Conservation (phyloP, 2,113 vertebrate genomes). For the Tylochromis polylepis region DNA sequence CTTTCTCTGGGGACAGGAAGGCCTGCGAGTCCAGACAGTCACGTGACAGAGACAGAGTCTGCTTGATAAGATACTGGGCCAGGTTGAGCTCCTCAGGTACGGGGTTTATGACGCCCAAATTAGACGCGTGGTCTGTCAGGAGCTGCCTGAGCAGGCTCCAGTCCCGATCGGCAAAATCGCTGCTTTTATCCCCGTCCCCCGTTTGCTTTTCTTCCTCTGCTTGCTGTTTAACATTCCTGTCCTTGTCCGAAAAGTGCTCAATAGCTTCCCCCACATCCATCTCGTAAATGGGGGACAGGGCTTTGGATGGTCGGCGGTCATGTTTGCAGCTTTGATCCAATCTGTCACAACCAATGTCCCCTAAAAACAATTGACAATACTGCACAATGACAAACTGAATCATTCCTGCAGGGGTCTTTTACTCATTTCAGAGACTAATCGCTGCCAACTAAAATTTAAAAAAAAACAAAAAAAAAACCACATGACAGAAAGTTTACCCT, state of each 20-base stretch:
- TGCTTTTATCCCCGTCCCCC: constrained; percentile 61
- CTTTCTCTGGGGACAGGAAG: constrained; percentile 81
- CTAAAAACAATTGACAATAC: constrained; percentile 99
- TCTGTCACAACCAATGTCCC: constrained; percentile 98
- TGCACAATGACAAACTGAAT: constrained; percentile 94
- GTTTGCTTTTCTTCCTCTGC: constrained; percentile 72
- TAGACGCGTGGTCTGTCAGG: constrained; percentile 89
- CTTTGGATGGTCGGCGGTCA: constrained; percentile 92
- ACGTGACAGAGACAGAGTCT: constrained; percentile 90
- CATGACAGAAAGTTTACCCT: constrained; percentile 51
- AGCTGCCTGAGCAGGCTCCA: constrained; percentile 92
- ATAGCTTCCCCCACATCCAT: constrained; percentile 88
- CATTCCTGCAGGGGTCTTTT: constrained; percentile 30
- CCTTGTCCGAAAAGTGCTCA: constrained; percentile 82
- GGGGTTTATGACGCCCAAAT: constrained; percentile 86
- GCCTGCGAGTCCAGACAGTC: constrained; percentile 84
- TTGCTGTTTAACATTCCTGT: constrained; percentile 71
- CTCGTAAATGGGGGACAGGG: constrained; percentile 97
- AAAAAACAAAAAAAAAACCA: neutral
- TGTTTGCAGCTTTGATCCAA: constrained; percentile 92
- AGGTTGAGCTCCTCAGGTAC: constrained; percentile 96
- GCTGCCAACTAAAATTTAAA: neutral
- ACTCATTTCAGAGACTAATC: constrained; percentile 16
- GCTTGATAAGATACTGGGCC: constrained; percentile 97
- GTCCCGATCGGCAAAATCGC: constrained; percentile 88